These are phyloP conservation scores for Pogonocichla stellata DNA, from an alignment of 2,113 vertebrate species.

Conservation along the genomic window DNA sequence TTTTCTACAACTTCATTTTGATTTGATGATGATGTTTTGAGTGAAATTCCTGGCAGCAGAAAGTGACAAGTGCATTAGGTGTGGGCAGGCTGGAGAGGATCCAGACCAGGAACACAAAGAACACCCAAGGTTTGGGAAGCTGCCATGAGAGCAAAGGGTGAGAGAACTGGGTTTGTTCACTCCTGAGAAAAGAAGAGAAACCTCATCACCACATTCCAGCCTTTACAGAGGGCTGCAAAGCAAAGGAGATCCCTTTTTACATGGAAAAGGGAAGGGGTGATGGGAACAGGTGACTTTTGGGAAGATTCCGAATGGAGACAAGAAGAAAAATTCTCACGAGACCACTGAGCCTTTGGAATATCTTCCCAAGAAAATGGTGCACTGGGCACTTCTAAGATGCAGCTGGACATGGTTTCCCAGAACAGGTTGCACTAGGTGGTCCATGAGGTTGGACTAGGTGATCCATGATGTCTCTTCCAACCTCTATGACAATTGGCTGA, in stretches of 20 bases:
- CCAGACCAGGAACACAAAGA: background rate
- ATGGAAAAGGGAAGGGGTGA: background rate
- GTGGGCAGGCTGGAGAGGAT: background rate
- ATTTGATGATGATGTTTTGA: background rate
- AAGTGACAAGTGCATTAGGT: background rate
- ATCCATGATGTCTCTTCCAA: background rate
- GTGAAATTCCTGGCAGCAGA: background rate
- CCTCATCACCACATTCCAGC: background rate
- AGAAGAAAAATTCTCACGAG: background rate
- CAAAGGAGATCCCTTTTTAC: background rate
- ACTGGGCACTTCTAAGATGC: background rate
- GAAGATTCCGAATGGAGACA: accelerated
- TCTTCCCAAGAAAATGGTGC: background rate
- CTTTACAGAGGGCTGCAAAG: background rate
- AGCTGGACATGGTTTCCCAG: background rate
- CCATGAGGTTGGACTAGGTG: background rate
- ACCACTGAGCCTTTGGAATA: background rate
- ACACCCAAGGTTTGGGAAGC: background rate
- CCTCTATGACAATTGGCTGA: background rate
- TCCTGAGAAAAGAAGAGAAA: background rate
- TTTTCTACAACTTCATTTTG: background rate
- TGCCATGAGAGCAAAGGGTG: background rate
- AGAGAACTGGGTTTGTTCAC: background rate
- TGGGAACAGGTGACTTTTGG: background rate
- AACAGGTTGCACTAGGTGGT: background rate